Evolutionary conservation across 37 sponge, comb jelly and placozoan genomes (phyloP).

Genomic region (Ianthella basta): DNA sequence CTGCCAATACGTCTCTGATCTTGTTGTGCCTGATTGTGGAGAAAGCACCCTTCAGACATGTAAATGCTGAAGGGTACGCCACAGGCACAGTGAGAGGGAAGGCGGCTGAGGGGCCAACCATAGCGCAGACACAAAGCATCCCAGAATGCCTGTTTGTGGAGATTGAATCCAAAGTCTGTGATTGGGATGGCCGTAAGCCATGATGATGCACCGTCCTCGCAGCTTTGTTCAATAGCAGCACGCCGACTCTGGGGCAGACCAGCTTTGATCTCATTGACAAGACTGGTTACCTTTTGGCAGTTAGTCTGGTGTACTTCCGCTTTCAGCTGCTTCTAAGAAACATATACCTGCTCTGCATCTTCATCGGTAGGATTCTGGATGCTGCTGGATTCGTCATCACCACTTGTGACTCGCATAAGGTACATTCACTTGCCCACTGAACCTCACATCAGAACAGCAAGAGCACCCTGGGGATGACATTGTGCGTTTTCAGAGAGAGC

Average conservation of each 20-base stretch:
- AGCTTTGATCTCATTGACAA: too few species aligned
- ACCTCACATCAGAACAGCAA: background rate
- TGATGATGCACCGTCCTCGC: background rate
- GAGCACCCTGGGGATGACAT: slow-evolving; percentile 5
- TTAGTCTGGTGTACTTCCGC: slow-evolving; percentile 1
- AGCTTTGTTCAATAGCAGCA: background rate
- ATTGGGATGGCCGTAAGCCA: background rate
- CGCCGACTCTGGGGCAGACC: background rate
- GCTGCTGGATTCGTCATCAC: background rate
- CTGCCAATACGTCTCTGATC: background rate
- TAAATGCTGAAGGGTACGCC: background rate
- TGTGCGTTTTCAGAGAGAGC: slow-evolving; percentile 10
- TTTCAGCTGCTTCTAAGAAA: background rate
- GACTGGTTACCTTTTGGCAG: background rate
- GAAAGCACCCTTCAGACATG: slow-evolving; percentile 3
- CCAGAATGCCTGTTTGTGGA: background rate
- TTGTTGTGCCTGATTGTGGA: slow-evolving; percentile 2
- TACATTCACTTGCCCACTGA: background rate
- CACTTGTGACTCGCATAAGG: slow-evolving; percentile 3
- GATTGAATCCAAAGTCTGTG: background rate
- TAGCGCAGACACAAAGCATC: background rate
- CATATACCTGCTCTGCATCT: slow-evolving; percentile 7
- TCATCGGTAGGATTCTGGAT: background rate
- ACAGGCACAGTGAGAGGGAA: slow-evolving; percentile 10
- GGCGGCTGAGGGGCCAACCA: slow-evolving; percentile 10